Conservation (phyloP, 2,797 vertebrate species). For the Danio jaintianensis region DNA sequence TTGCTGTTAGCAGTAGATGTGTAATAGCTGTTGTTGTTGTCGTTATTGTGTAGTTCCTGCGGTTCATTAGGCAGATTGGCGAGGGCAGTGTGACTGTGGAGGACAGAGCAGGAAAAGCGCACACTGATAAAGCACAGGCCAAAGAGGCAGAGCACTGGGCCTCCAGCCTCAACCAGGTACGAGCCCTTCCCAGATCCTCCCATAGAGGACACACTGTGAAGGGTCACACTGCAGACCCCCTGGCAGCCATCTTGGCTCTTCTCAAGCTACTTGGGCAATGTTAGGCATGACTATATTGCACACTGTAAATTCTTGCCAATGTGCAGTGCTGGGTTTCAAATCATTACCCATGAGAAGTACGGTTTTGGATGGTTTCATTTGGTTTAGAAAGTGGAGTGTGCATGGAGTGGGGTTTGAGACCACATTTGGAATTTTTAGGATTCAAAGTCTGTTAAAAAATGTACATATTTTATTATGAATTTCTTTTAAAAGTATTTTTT, state of each 20-base stretch:
- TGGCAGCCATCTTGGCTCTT: constrained; percentile 45
- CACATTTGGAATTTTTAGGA: neutral
- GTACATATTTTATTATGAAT: too few species aligned
- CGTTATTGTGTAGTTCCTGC: constrained; percentile 92
- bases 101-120: constrained; percentile 90
- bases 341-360: constrained; percentile 8
- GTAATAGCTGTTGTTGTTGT: constrained; percentile 65
- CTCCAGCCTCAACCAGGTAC: constrained; percentile 99
- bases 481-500: neutral
- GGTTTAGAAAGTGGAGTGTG: neutral
- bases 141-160: constrained; percentile 98
- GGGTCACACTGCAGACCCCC: constrained; percentile 12
- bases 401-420: neutral
- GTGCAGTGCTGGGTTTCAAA: constrained; percentile 10
- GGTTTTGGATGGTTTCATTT: constrained; percentile 3
- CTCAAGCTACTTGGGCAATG: constrained; percentile 11
- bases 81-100: constrained; percentile 99
- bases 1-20: constrained; percentile 54
- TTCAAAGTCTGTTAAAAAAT: neutral
- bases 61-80: constrained; percentile 99
- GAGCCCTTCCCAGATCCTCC: constrained; percentile 65
- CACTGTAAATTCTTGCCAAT: constrained; percentile 25
- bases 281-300: neutral
- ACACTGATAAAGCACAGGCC: constrained; percentile 89
- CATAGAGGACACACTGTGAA: constrained; percentile 31